Evolutionary conservation across 2,888 invertebrate species (phyloP).

Genomic region (Xestoiulus laeticollis): DNA sequence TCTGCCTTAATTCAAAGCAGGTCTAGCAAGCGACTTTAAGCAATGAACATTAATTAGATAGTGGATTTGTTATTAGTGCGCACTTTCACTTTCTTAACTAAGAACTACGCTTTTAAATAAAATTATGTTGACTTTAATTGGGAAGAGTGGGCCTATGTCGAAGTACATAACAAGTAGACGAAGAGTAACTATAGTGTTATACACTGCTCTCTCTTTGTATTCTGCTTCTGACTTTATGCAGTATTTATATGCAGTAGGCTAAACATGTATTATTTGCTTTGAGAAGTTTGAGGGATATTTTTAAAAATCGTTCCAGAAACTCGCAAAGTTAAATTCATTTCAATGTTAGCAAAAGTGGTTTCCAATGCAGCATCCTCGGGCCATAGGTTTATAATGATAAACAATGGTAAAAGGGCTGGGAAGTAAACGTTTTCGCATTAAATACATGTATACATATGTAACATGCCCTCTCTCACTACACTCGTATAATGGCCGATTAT

Average conservation of each 20-base stretch:
- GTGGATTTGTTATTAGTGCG: not conserved
- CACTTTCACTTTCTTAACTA: not conserved
- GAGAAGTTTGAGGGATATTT: too few species aligned
- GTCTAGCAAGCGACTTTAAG: too few species aligned
- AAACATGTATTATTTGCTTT: too few species aligned
- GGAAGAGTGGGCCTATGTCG: not conserved
- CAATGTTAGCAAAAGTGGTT: not conserved
- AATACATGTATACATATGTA: too few species aligned
- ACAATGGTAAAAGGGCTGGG: not conserved
- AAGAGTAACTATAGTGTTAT: too few species aligned
- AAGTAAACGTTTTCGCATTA: not conserved
- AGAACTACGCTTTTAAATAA: not conserved
- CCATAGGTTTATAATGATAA: not conserved
- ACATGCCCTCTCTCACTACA: not conserved
- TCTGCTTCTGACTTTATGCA: not conserved
- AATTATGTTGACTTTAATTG: not conserved
- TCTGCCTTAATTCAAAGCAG: too few species aligned
- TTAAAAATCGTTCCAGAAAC: too few species aligned
- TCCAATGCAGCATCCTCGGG: not conserved
- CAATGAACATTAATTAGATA: too few species aligned
- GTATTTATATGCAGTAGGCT: not conserved
- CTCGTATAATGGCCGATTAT: not conserved
- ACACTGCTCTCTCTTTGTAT: too few species aligned
- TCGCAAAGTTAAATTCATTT: not conserved
- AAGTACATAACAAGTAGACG: not conserved